Percentiles rank a stretch among this genome's conserved stretches.
These are phyloP conservation scores for Myotis brandtii DNA, from an alignment of 2,113 vertebrate species.

Conservation along the genomic window DNA sequence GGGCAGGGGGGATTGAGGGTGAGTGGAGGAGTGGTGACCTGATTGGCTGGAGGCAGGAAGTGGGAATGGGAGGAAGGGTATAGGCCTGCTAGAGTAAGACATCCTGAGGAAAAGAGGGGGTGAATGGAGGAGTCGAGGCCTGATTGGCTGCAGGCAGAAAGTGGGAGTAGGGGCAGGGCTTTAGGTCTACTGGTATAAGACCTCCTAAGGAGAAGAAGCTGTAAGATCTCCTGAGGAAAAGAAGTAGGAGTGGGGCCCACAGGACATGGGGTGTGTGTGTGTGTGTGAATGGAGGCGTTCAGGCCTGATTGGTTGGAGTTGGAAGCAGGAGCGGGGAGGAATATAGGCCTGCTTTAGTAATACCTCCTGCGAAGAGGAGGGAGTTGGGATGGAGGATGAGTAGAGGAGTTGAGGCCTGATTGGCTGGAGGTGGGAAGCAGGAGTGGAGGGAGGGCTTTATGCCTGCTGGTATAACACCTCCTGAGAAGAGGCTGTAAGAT, in stretches of 20 bases:
- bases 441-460: too few species aligned
- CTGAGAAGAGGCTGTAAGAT: too few species aligned
- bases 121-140: background rate
- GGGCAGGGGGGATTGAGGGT: background rate
- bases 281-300: background rate
- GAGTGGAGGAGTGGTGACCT: background rate
- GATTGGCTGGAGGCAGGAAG: background rate
- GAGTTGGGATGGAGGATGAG: background rate
- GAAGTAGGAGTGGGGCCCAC: background rate
- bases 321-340: background rate
- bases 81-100: background rate
- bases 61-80: background rate
- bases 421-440: too few species aligned
- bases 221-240: too few species aligned
- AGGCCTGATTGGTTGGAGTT: background rate
- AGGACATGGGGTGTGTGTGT: background rate
- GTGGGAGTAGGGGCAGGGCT: too few species aligned
- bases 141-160: background rate
- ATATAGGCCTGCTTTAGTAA: too few species aligned
- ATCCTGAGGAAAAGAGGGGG: background rate
- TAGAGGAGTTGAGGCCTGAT: too few species aligned
- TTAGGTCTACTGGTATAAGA: too few species aligned
- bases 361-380: background rate
- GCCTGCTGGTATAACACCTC: background rate
- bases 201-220: too few species aligned